These are phyloP conservation scores for Rattus norvegicus DNA, from an alignment of 2,113 vertebrate species.

Conservation along the genomic window GRCr8 NC_086019.1:107934501-107935000, in stretches of 20 bases:
- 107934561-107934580: background rate
- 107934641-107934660: background rate
- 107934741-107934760: accelerated
- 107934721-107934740: background rate
- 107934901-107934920: background rate
- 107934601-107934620: background rate
- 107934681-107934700: background rate
- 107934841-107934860: background rate
- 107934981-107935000: background rate
- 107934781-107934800: background rate
- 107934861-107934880: background rate
- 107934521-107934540: no score
- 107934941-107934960: background rate
- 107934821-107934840: background rate
- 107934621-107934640: background rate
- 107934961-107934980: background rate
- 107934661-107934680: background rate
- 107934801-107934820: background rate
- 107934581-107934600: background rate
- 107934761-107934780: background rate
- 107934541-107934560: background rate
- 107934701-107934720: background rate
- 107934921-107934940: background rate
- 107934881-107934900: background rate
- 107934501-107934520: background rate